phyloP scores from a whole-genome alignment of 2,888 invertebrate species.

The Ormyrus thymus region DNA sequence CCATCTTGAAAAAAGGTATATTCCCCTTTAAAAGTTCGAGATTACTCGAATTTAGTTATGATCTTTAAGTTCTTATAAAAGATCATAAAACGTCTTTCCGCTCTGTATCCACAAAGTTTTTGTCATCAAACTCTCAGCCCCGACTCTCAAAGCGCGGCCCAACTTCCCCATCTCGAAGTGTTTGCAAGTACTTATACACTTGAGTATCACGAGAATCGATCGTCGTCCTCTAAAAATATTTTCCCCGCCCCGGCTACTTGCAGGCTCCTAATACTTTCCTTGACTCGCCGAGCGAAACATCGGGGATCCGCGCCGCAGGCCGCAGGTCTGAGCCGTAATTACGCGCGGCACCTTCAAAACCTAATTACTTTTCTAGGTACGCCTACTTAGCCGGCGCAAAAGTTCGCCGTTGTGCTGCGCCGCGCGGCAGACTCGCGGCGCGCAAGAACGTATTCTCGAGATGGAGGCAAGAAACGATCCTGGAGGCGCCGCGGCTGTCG shows the following conservation, averaged over 20 bases:
- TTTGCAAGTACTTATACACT: slow-evolving; percentile 39
- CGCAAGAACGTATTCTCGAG: no score
- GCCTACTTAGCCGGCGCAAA: slow-evolving; percentile 57
- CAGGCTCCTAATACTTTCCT: no score
- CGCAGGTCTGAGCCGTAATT: slow-evolving; percentile 60
- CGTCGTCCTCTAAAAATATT: slow-evolving; percentile 44
- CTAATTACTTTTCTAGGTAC: slow-evolving; percentile 64
- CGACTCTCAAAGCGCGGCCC: background rate
- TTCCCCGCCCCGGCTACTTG: background rate
- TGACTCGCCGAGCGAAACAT: no score
- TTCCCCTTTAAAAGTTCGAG: background rate
- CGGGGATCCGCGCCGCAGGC: background rate
- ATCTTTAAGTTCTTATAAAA: slow-evolving; percentile 31
- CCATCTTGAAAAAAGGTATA: background rate
- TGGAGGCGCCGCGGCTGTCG: slow-evolving; percentile 57
- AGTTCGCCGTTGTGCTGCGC: background rate
- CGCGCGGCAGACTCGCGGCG: slow-evolving; percentile 22
- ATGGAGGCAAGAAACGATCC: background rate
- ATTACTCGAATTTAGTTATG: slow-evolving; percentile 32
- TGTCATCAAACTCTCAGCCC: slow-evolving; percentile 34
- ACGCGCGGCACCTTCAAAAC: slow-evolving; percentile 61
- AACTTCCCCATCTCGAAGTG: slow-evolving; percentile 30
- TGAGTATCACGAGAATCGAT: slow-evolving; percentile 32
- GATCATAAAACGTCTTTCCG: slow-evolving; percentile 17
- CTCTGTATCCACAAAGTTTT: slow-evolving; percentile 40